Percentiles rank a stretch among this genome's conserved stretches.
Conservation (phyloP, 2,113 vertebrate species). For the Ctenomys sociabilis region DNA sequence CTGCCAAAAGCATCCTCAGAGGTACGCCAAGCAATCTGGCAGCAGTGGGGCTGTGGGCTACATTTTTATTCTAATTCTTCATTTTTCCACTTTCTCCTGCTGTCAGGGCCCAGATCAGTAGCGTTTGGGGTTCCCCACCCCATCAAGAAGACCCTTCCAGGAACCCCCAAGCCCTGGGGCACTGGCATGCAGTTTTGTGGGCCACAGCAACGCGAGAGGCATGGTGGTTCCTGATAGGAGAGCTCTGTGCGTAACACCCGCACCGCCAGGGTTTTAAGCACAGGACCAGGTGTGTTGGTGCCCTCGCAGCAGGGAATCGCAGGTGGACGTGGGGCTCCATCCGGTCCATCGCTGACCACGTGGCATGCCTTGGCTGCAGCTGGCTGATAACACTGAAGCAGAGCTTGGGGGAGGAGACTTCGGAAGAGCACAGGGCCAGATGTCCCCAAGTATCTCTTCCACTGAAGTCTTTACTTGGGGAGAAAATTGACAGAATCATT, state of each 20-base stretch:
- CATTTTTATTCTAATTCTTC: background rate
- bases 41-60: background rate
- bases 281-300: background rate
- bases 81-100: too few relatives aligned
- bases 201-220: background rate
- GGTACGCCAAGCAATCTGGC: too few relatives aligned
- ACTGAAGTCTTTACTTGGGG: conserved; percentile 28
- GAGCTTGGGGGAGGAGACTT: conserved; percentile 28
- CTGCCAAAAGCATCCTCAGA: background rate
- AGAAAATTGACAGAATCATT: background rate
- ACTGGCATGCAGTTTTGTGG: background rate
- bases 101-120: background rate
- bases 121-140: too few relatives aligned
- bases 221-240: conserved; percentile 19
- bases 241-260: conserved; percentile 38
- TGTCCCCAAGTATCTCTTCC: conserved; percentile 54
- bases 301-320: background rate
- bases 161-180: accelerated
- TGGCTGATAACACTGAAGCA: conserved; percentile 7
- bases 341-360: background rate
- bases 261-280: background rate
- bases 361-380: background rate
- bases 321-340: background rate
- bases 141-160: accelerated
- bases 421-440: conserved; percentile 8